Percentiles rank a stretch among this genome's conserved stretches.
These are phyloP conservation scores for Serinus canaria DNA, from an alignment of 2,113 vertebrate genomes.

Conservation along the genomic window DNA sequence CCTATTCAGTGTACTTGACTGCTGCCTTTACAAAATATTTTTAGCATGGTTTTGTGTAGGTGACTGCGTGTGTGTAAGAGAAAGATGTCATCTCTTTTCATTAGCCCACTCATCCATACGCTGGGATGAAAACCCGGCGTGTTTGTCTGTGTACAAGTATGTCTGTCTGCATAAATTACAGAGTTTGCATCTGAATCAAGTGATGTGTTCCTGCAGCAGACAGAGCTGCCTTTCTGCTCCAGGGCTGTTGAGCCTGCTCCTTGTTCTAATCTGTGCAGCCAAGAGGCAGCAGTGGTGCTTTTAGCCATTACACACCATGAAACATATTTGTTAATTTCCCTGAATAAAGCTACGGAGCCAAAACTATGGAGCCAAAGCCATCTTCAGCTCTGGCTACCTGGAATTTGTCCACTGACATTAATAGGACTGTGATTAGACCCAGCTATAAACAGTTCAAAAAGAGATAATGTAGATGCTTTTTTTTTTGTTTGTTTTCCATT, in stretches of 20 bases:
- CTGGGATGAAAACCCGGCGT: background rate
- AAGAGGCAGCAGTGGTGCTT: background rate
- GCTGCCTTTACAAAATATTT: slow-evolving; percentile 30
- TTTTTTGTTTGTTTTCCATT: background rate
- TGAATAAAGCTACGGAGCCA: background rate
- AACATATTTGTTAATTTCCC: background rate
- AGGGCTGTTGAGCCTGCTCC: background rate
- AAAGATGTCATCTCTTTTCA: slow-evolving; percentile 20
- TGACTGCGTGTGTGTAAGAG: slow-evolving; percentile 33
- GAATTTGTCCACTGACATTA: slow-evolving; percentile 14
- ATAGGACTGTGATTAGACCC: background rate
- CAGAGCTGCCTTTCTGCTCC: slow-evolving; percentile 28
- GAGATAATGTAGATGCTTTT: background rate
- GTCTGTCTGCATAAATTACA: slow-evolving; percentile 44
- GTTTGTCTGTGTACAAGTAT: slow-evolving; percentile 44
- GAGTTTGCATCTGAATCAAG: slow-evolving; percentile 6
- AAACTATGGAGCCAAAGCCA: background rate
- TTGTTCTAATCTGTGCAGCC: background rate
- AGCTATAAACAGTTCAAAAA: background rate
- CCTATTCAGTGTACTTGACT: background rate
- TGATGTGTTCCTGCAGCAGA: background rate
- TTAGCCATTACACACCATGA: background rate
- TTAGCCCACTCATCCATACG: background rate
- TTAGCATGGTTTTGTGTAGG: slow-evolving; percentile 50
- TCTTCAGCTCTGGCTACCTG: background rate